phyloP scores from a whole-genome alignment of 2,888 invertebrate genomes.

The Chironomus tentans region DNA sequence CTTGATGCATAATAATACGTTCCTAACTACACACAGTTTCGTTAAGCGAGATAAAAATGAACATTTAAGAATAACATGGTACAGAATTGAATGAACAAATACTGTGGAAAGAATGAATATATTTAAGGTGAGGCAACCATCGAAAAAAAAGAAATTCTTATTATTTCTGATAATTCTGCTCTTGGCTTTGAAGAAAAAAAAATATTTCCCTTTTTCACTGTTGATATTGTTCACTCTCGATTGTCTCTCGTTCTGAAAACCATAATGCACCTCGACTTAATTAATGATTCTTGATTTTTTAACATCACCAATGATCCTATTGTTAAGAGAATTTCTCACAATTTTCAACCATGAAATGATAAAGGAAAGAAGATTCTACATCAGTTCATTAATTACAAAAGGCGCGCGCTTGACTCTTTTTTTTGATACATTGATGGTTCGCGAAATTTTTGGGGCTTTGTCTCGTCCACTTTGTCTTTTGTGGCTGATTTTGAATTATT shows the following conservation, averaged over 20 bases:
- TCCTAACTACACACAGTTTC: background rate
- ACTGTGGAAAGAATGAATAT: constrained; percentile 22
- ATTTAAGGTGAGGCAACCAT: constrained; percentile 25
- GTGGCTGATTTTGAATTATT: no score
- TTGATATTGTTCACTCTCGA: background rate
- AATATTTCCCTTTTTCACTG: background rate
- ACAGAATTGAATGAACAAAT: constrained; percentile 23
- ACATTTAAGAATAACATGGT: constrained; percentile 19
- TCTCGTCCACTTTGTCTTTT: no score
- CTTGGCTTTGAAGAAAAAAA: background rate
- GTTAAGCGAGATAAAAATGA: constrained; percentile 4
- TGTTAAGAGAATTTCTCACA: background rate
- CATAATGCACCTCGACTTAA: constrained; percentile 20
- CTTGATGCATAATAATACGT: background rate
- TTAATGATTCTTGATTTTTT: constrained; percentile 17
- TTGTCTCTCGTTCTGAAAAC: background rate
- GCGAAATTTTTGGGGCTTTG: no score
- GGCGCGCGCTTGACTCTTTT: background rate
- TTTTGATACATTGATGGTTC: no score
- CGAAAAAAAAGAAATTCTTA: background rate
- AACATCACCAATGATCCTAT: constrained; percentile 1
- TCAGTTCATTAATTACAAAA: background rate
- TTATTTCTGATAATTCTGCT: constrained; percentile 25
- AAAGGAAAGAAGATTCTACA: background rate
- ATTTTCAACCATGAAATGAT: background rate